Base-by-base conservation (phyloP, 2,113 vertebrate species). In the Trochalopteron elliotii region DNA sequence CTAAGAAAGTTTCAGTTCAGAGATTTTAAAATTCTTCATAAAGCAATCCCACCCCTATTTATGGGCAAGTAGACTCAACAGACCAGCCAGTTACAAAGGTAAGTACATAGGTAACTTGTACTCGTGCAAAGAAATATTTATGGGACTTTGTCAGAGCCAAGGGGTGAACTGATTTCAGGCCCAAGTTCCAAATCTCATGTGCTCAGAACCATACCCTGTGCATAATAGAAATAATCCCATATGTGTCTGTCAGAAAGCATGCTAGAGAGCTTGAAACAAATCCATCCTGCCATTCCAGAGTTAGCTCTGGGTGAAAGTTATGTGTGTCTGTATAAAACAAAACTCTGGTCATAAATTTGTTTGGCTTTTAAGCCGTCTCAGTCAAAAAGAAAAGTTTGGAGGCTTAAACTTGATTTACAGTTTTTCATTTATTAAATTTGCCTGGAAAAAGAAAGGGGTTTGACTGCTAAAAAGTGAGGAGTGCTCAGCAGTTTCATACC, bases 231-330 rank as follows among this genome's bases (percentile, higher is more conserved):
- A 77, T 49, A 80, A 64, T 86, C 56, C 76, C 80, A 67, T 79
- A 77, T 90, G 84, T 79, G 40, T 93, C 80, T 94, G 79, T 88
- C 94, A 94, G 81, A 70, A 92, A 92, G 5, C 2, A 0, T 53
- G 56, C 40, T 86, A 70, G 60, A 77, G 75, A 92, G 52, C 49
- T 92, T 91, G 87, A 94, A 92, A 69, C 47, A 90, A 75, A 90
- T 90, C 83, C 87, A 90, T 95, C 37, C 57, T 86, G 79, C 71
- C 56, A 71, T 81, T 94, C 67, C 71, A n/a, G 71, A 96, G 50
- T 20, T 86, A 91, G 47, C 22, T 94, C 75, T 40, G 87, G 56
- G 63, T 90, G 75, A 89, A 94, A 92, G 52, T 68, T 72, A 27
- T 63, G 31, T 37, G 22, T 60, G 67, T 65, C 40, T 72, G 27